Evolutionary conservation across 1,140 invertebrate genomes (phyloP).

Genomic region (Eumeta japonica): DNA sequence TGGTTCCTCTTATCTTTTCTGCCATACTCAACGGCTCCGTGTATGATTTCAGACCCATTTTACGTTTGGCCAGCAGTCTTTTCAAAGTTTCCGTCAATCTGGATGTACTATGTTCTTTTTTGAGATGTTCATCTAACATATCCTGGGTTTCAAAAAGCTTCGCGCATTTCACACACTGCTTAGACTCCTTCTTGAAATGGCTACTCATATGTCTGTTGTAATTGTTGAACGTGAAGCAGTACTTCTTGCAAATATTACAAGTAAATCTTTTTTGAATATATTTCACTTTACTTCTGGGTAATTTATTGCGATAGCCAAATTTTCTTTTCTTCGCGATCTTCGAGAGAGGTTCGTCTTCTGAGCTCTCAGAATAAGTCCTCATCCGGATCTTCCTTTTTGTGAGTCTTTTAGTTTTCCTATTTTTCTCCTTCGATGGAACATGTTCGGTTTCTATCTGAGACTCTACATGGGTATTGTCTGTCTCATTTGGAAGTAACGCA

Average conservation of each 20-base stretch:
- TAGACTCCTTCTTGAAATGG: constrained; percentile 20
- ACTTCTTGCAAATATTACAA: constrained; percentile 32
- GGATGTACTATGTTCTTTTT: constrained; percentile 28
- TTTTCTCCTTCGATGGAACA: too few relatives aligned
- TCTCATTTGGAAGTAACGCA: too few relatives aligned
- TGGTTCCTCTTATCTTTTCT: constrained; percentile 22
- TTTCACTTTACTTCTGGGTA: constrained; percentile 6
- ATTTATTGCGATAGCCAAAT: constrained; percentile 2
- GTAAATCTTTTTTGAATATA: constrained; percentile 21
- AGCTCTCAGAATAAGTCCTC: constrained; percentile 7
- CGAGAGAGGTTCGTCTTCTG: constrained; percentile 22
- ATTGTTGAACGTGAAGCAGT: constrained; percentile 41
- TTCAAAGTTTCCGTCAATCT: constrained; percentile 38
- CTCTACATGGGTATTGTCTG: too few relatives aligned
- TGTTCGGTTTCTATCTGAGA: too few relatives aligned
- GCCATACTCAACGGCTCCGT: too few relatives aligned
- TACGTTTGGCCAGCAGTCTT: constrained; percentile 29
- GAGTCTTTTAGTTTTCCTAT: too few relatives aligned
- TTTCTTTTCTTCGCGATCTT: constrained; percentile 11
- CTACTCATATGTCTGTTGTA: constrained; percentile 34
- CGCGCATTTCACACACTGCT: constrained; percentile 36
- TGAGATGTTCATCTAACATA: constrained; percentile 25
- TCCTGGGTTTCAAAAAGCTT: constrained; percentile 23
- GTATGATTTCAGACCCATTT: constrained; percentile 6
- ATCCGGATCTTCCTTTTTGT: constrained; percentile 1